Evolutionary conservation across 2,113 vertebrate genomes (phyloP), one percentile per base, ranked within the genome.

Genomic region (Setophaga coronata): DNA sequence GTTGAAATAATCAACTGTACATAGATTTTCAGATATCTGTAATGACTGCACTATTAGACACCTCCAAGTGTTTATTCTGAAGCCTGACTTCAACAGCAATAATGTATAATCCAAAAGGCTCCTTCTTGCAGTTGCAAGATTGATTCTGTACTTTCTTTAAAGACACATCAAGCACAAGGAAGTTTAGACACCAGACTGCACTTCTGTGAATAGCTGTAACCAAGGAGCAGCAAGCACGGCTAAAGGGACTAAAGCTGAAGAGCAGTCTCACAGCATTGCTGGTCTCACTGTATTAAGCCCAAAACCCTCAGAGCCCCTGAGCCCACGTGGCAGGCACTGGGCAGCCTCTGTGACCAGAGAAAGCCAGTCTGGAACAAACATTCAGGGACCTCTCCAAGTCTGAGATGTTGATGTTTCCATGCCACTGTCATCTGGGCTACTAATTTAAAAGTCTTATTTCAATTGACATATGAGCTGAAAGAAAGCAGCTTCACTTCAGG

Each of bases 381-480:
- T 28, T 38, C 15, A 4, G 50, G 24, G 64, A 81, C 51, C 38
- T 62, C 36, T 90, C 57, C 42, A 65, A 76, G 47, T 34, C 1
- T 36, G 47, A 78, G 51, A 90, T 62, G 51, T 40, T 92, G 62
- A 34, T 45, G 19, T 64, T 95, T 71, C 69, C 89, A 81, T 71
- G 91, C 82, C 89, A 74, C 42, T 83, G 76, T 71, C 96, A 94
- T 95, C 91, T 92, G 80, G 81, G 69, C 72, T 66, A 62, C 66
- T 81, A 70, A 93, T 93, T 83, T 88, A 71, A 72, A 85, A 90
- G 64, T 89, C 77, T 89, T 71, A 94, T 84, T 96, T 90, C 82
- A 88, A n/a, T 5, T 78, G 80, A 94, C 82, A 82, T 25, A 20
- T 2, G 24, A 88, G 76, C 82, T 88, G 71, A 70, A 66, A 87